Base-by-base conservation (phyloP, 2,113 vertebrate species). In the Ochotona curzoniae region DNA sequence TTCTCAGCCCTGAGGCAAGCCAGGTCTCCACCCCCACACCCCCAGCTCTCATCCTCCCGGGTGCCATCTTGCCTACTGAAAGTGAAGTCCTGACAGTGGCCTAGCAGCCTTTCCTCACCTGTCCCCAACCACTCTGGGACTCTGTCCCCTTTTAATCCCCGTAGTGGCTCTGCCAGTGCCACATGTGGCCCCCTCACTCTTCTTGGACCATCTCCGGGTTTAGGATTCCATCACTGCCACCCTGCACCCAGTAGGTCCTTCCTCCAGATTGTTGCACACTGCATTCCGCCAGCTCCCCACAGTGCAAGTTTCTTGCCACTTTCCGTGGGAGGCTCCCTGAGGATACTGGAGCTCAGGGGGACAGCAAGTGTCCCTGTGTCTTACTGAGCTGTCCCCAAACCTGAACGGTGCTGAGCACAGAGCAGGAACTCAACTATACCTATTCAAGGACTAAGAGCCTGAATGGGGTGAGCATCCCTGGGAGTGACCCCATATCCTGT, bases 111-210 rank as follows among this genome's bases (percentile, higher is more conserved):
- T 28, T 78, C 73, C 70, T 44, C 60, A 8, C 11, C 18, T 25
- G 73, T 35, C 7, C 17, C 20, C 84, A 38, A 63, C 2, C 7
- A 25, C 35, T 32, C 18, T 17, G 38, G 2, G 64, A 35, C 6
- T 3, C 14, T 0, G 2, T 23, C 10, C 32, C 30, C 71, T 23
- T 5, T 25, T 3, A 51, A 49, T 17, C 2, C 25, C 18, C 9
- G 5, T 9, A 14, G 14, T n/a, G 1, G 7, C 54, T 30, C 20
- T 17, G 51, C 54, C 28, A 14, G 9, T 8, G 28, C 21, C 54
- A 35, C 38, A n/a, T 0, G 0, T 23, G 51, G 28, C 15, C 20
- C 14, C 15, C 28, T 17, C 66, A 35, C 17, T 26, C 30, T 21
- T 26, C 73, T 18, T 12, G 54, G 54, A 18, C n/a, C 15, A 15